A percentile compares a stretch with the other conserved stretches of the same genome.
phyloP scores from a whole-genome alignment of 2,797 vertebrate genomes.

The Mastacembelus armatus region DNA sequence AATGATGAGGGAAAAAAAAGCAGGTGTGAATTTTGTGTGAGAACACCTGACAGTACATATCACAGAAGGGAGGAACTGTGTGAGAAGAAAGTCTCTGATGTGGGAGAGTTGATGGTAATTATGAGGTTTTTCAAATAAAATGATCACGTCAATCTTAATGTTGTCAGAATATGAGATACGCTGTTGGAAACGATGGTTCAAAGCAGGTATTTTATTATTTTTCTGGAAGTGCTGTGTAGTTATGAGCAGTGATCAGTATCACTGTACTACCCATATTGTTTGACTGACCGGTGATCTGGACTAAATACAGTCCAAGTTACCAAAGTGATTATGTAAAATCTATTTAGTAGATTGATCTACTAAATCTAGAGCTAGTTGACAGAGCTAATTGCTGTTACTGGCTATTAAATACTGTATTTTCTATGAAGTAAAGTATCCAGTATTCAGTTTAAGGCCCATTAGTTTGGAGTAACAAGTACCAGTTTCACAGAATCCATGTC shows the following conservation, averaged over 20 bases:
- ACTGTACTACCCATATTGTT: constrained; percentile 1
- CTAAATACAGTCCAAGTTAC: constrained; percentile 13
- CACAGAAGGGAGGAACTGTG: neutral
- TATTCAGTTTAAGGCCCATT: no score
- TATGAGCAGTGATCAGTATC: constrained; percentile 16
- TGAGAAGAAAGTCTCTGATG: neutral
- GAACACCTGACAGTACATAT: constrained; percentile 10
- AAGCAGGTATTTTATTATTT: constrained; percentile 6
- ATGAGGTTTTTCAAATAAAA: neutral
- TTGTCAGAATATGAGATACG: neutral
- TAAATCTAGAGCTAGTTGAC: neutral
- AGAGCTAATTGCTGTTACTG: neutral
- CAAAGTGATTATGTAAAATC: constrained; percentile 27
- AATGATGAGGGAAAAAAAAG: constrained; percentile 9
- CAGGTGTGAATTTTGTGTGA: constrained; percentile 11
- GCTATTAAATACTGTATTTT: no score
- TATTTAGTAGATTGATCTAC: constrained; percentile 1
- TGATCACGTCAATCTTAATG: constrained; percentile 6
- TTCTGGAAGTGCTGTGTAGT: constrained; percentile 9
- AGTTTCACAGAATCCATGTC: no score
- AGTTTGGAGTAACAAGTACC: no score
- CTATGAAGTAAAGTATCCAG: no score
- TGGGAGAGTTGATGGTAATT: constrained; percentile 1
- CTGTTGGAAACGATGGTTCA: neutral
- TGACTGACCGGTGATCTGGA: constrained; percentile 32